phyloP scores from a whole-genome alignment of 2,113 vertebrate species.

The Toxostoma redivivum region DNA sequence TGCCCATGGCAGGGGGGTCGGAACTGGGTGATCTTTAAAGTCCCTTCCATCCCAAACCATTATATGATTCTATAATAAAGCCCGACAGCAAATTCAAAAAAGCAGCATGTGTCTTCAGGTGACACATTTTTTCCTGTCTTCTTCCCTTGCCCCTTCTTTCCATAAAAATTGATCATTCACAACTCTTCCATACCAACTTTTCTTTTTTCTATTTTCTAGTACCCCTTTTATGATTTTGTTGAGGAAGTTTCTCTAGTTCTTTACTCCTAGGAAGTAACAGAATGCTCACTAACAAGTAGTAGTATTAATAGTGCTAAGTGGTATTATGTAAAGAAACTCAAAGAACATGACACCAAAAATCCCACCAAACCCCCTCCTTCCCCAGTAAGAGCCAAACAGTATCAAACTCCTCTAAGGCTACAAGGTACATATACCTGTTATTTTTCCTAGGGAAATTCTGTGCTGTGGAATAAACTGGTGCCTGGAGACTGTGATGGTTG shows the following conservation, averaged over 20 bases:
- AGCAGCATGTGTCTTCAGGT: background rate
- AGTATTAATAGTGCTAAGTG: background rate
- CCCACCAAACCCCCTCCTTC: fast-evolving
- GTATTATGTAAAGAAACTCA: background rate
- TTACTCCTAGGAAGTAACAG: background rate
- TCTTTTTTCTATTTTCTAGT: background rate
- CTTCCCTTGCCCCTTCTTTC: background rate
- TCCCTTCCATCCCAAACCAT: background rate
- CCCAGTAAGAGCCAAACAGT: background rate
- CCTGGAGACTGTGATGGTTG: background rate
- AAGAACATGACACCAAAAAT: background rate
- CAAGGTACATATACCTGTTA: background rate
- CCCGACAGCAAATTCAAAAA: background rate
- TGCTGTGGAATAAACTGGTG: background rate
- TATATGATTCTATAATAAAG: background rate
- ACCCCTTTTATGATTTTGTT: background rate
- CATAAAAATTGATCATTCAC: background rate
- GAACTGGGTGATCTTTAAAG: background rate
- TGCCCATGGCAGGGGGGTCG: background rate
- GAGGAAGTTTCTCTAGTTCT: background rate
- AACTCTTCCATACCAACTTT: background rate
- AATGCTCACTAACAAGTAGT: background rate
- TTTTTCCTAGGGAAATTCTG: background rate
- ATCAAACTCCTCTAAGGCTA: background rate
- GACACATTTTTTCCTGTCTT: background rate